A percentile compares a stretch with the other conserved stretches of the same genome.
Evolutionary conservation across 2,797 vertebrate genomes (phyloP).

Genomic region (Oreochromis mossambicus): DNA sequence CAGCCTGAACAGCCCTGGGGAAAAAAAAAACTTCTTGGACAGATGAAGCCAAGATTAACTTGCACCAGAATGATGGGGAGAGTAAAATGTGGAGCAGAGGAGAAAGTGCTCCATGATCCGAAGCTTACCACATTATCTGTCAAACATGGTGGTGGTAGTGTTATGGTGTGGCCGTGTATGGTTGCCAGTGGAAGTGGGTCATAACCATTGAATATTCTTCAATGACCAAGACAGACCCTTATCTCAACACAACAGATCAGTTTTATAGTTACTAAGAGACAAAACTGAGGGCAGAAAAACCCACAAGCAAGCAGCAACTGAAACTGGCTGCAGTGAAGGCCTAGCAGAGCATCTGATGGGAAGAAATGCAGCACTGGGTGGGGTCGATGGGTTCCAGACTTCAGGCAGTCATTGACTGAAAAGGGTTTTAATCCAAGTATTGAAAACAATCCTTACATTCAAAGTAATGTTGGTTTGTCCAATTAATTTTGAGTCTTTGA

Average conservation of each 20-base stretch:
- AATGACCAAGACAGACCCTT: too few species aligned
- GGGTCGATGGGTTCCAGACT: too few species aligned
- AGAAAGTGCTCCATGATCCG: not conserved
- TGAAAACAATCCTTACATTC: not conserved
- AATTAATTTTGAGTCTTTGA: not conserved
- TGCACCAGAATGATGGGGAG: not conserved
- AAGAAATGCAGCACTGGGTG: too few species aligned
- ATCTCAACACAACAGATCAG: not conserved
- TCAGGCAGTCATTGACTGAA: not conserved
- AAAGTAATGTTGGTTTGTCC: not conserved
- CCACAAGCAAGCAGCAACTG: not conserved
- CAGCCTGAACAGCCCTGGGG: not conserved
- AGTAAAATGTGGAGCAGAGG: not conserved
- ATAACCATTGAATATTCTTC: too few species aligned
- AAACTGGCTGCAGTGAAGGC: too few species aligned
- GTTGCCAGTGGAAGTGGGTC: too few species aligned
- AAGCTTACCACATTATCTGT: too few species aligned
- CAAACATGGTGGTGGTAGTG: too few species aligned
- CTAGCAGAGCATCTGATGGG: too few species aligned
- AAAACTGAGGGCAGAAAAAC: not conserved
- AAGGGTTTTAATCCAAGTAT: not conserved
- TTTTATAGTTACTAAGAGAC: not conserved
- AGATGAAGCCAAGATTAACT: not conserved
- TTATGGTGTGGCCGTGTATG: too few species aligned
- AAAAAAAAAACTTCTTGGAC: not conserved